Evolutionary conservation across 2,113 vertebrate species (phyloP).

Genomic region (Apaloderma vittatum): DNA sequence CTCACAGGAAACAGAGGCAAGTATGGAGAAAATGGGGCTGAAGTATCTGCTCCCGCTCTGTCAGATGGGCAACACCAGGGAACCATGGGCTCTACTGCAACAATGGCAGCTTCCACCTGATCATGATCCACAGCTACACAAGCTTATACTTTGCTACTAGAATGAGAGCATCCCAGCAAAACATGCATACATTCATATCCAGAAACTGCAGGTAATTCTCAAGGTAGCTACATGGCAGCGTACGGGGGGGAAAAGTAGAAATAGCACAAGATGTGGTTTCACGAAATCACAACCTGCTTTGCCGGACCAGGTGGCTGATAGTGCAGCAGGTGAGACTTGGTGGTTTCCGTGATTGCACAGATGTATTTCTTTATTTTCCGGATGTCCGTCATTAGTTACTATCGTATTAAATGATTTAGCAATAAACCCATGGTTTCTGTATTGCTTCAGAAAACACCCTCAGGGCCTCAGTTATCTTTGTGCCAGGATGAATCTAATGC

Average conservation of each 20-base stretch:
- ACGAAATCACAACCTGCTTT: constrained; percentile 20
- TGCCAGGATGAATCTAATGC: not conserved
- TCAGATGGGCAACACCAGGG: not conserved
- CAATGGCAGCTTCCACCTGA: not conserved
- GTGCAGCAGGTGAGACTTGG: not conserved
- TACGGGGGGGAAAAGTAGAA: not conserved
- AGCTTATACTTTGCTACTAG: not conserved
- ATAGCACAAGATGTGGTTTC: not conserved
- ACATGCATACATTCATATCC: not conserved
- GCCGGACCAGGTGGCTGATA: not conserved
- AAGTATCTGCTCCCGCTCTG: not conserved
- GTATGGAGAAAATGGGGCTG: not conserved
- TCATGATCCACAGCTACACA: not conserved
- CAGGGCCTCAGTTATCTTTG: not conserved
- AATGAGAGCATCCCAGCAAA: not conserved
- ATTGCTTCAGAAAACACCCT: constrained; percentile 53
- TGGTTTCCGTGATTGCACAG: constrained; percentile 5
- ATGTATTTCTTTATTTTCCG: not conserved
- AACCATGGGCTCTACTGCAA: fast-evolving
- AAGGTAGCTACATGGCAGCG: not conserved
- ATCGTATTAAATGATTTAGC: not conserved
- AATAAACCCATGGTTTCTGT: constrained; percentile 26
- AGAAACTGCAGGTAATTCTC: not conserved
- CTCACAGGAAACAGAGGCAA: not conserved
- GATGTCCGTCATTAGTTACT: constrained; percentile 14